These are phyloP conservation scores for Herpetotheres cachinnans DNA, from an alignment of 2,113 vertebrate species.

Conservation along the genomic window DNA sequence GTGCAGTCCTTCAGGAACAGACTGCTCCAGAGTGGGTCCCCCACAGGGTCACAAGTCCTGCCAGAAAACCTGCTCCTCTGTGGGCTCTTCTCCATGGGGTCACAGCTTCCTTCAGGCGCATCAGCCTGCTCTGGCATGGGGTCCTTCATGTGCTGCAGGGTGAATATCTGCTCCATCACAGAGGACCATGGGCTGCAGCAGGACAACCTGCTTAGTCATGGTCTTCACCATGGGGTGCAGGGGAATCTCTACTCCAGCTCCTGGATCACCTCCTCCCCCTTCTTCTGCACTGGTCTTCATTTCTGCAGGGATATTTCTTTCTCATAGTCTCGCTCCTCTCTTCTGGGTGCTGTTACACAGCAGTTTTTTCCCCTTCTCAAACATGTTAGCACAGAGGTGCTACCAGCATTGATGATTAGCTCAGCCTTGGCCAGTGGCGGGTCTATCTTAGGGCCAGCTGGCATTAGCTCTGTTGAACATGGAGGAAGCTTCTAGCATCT, in stretches of 20 bases:
- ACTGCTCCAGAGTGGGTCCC: background rate
- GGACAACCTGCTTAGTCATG: no score
- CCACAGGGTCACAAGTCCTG: background rate
- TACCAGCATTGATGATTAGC: no score
- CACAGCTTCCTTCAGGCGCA: background rate
- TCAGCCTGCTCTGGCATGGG: background rate
- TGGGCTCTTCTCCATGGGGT: background rate
- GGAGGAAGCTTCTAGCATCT: background rate
- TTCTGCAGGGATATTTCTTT: background rate
- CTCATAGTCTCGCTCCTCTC: background rate
- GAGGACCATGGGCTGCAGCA: background rate
- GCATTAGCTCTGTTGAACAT: background rate
- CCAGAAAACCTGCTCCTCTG: background rate
- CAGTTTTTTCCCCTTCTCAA: background rate
- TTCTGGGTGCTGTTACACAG: background rate
- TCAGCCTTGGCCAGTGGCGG: background rate
- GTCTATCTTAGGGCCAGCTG: no score
- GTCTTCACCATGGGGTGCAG: no score
- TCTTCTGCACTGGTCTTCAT: no score
- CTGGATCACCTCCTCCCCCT: background rate
- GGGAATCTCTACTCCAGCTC: no score
- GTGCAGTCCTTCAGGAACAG: background rate
- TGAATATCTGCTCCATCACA: background rate
- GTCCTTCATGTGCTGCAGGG: background rate
- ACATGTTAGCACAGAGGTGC: background rate